Percentiles rank a stretch among this genome's conserved stretches.
phyloP scores from a whole-genome alignment of 2,797 vertebrate species.

The Sparus aurata region DNA sequence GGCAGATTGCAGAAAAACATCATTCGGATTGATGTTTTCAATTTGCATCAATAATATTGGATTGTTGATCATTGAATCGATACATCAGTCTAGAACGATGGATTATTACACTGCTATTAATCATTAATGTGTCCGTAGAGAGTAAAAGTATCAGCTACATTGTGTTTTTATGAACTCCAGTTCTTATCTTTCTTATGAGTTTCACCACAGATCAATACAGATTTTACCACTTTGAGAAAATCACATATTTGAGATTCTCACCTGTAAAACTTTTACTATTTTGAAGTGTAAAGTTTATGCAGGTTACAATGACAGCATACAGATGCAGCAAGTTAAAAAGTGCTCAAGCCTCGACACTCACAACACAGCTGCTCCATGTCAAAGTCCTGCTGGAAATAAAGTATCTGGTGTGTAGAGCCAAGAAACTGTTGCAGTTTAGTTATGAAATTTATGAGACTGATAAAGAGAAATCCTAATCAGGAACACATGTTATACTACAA shows the following conservation, averaged over 20 bases:
- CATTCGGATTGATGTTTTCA: too few relatives aligned
- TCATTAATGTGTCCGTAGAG: constrained; percentile 8
- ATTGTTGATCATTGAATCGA: too few relatives aligned
- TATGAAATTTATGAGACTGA: constrained; percentile 73
- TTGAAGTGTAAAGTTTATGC: constrained; percentile 29
- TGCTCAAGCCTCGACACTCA: constrained; percentile 29
- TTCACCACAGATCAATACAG: background rate
- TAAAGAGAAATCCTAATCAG: constrained; percentile 71
- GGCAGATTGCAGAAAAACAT: too few relatives aligned
- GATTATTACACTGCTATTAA: background rate
- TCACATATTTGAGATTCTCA: constrained; percentile 18
- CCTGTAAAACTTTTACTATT: constrained; percentile 28
- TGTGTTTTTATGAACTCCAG: background rate
- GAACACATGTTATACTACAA: constrained; percentile 62
- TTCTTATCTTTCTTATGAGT: background rate
- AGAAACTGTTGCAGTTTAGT: constrained; percentile 66
- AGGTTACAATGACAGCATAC: constrained; percentile 54
- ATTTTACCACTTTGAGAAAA: constrained; percentile 26
- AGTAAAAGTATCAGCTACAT: background rate
- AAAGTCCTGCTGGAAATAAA: constrained; percentile 61
- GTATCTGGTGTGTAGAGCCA: constrained; percentile 62
- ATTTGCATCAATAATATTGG: too few relatives aligned
- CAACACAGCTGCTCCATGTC: constrained; percentile 73
- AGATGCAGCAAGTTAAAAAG: constrained; percentile 43
- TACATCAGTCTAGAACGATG: too few relatives aligned